Evolutionary conservation across 2,888 invertebrate genomes (phyloP), one percentile per base, ranked within the genome.

Genomic region (Dryobotodes eremita): DNA sequence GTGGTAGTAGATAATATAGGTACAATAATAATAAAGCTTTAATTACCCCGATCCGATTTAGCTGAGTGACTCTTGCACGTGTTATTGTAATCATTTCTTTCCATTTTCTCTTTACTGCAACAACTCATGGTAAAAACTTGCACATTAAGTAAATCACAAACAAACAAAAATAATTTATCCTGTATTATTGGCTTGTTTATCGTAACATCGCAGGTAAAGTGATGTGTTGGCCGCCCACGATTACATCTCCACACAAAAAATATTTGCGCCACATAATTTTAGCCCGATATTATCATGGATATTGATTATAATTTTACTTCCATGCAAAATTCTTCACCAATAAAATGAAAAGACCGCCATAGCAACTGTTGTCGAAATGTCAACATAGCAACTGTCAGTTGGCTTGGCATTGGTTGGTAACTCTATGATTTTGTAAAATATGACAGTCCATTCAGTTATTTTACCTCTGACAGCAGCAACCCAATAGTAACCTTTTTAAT

Each of bases 301-400:
- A 75, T 17, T 73, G 72, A 64, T 64, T 71, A 70, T n/a, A 77
- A 80, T 74, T 82, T 85, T 55, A 78, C 65, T 64, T 80, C 26
- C 69, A 66, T 57, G 71, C 48, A 84, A 74, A 79, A 73, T 77
- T 72, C 65, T 69, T 86, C 78, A 68, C 65, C 75, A 59, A 71
- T 77, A 86, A 90, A 89, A 92, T 88, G 86, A 94, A 94, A 92
- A 92, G 92, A 92, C 92, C 95, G 95, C 95, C 95, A 94, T 95
- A 92, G 94, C 94, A 95, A 95, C 94, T 64, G 31, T 17, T n/a
- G 48, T 23, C 48, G 26, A 68, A 71, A 77, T 74, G 81, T 83
- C 83, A 86, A 86, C 86, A 84, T 74, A 13, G 73, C 80, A 84
- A 82, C 66, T 82, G 77, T 82, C 87, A 84, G n/a, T 26, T 62